Base-by-base conservation (phyloP, 2,888 invertebrate species). In the Blera fallax region DNA sequence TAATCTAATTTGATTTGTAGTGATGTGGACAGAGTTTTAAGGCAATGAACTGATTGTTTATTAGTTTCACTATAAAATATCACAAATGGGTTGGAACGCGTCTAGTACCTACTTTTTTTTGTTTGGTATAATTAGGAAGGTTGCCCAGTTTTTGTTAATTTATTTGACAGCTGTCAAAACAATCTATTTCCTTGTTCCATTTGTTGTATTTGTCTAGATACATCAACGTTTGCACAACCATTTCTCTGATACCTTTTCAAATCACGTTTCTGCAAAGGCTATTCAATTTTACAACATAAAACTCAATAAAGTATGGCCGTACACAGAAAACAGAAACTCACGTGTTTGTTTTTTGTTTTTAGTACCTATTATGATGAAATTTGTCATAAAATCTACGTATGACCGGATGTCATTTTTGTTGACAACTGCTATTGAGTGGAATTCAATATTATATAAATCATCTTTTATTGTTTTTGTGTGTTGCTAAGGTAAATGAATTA, bases 21-120 rank as follows among this genome's bases (percentile, higher is more conserved):
- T 11, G 5, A 16, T 56, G 18, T 34, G 16, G 34, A 29, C 7
- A 16, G 1, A 16, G 16, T 16, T 10, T 24, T 18, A 50, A 65
- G 65, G 32, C 50, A 34, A 24, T 50, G 65, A 50, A 65, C 50
- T 50, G 65, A 24, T 40, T 27, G 40, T 60, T 40, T 60, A 27
- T 24, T 60, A 40, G 8, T 27, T 32, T 2, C 14, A 14, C 40
- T 40, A 4, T 14, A 1, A 40, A 40, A 40, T 40, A 14, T 40
- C 40, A 40, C 3, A 40, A 40, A 1, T 6, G 3, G n/a, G n/a
- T 24, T 7, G n/a, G 37, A 24, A 3, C 24, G 4, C 2, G 24
- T 34, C 29, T 6, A 29, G 54, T 52, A 52, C n/a, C 6, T 52
- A 0, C 6, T 21, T 48, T 3, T n/a, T 4, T 14, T n/a, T n/a